Evolutionary conservation across 1,140 invertebrate species (phyloP).

Genomic region (Apis florea): DNA sequence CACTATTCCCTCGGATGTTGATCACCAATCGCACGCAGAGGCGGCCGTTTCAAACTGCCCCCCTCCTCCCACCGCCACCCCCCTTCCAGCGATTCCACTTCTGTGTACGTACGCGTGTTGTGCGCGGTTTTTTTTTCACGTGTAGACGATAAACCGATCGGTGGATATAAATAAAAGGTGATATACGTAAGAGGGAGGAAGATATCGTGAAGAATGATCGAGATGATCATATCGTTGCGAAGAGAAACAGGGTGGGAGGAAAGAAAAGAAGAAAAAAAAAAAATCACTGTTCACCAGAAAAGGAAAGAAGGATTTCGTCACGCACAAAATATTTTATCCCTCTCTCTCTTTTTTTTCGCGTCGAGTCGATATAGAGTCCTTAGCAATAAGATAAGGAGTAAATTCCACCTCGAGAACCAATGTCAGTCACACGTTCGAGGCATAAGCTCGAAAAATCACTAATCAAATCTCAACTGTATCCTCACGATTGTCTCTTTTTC

Average conservation of each 20-base stretch:
- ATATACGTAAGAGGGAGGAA: too few species aligned
- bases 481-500: slow-evolving; percentile 2
- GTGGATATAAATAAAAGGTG: too few species aligned
- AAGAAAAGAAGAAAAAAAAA: not conserved
- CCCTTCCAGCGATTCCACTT: too few species aligned
- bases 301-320: not conserved
- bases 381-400: slow-evolving; percentile 30
- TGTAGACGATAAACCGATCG: too few species aligned
- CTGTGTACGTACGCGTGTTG: too few species aligned
- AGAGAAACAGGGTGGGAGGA: too few species aligned
- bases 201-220: too few species aligned
- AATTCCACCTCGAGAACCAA: slow-evolving; percentile 27
- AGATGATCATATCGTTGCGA: too few species aligned
- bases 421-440: slow-evolving; percentile 29
- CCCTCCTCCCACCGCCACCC: too few species aligned
- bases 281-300: slow-evolving; percentile 27
- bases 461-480: slow-evolving; percentile 16
- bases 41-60: not conserved
- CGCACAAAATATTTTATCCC: slow-evolving; percentile 14
- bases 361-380: slow-evolving; percentile 11
- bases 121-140: too few species aligned
- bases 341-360: not conserved
- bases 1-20: too few species aligned
- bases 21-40: too few species aligned
- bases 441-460: slow-evolving; percentile 31